Percentiles rank a stretch among this genome's conserved stretches.
Evolutionary conservation across 2,797 vertebrate species (phyloP).

Genomic region (Sebastes jordani): DNA sequence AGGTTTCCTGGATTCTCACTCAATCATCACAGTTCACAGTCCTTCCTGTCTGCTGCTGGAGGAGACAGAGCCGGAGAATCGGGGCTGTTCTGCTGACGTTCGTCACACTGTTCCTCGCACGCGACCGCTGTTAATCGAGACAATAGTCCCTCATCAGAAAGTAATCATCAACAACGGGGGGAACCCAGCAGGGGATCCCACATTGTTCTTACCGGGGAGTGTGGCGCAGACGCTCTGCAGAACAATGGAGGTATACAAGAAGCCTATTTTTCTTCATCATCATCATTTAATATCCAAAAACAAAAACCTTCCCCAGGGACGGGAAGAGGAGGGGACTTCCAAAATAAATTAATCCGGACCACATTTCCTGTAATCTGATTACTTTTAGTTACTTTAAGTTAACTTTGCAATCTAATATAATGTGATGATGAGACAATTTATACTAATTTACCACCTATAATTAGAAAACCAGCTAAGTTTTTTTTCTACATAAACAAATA

Average conservation of each 20-base stretch:
- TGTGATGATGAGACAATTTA: neutral
- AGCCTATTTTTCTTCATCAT: neutral
- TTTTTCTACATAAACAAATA: neutral
- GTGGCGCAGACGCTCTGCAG: neutral
- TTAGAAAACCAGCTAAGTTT: neutral
- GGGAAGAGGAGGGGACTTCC: neutral
- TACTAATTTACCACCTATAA: neutral
- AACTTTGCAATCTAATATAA: neutral
- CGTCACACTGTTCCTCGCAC: conserved; percentile 41
- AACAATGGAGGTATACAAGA: conserved; percentile 64
- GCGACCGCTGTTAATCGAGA: conserved; percentile 44
- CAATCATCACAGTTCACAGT: neutral
- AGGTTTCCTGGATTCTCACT: neutral
- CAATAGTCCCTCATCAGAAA: conserved; percentile 42
- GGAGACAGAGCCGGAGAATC: conserved; percentile 7
- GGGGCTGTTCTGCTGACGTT: neutral
- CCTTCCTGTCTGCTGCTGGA: conserved; percentile 36
- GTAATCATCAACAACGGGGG: conserved; percentile 24
- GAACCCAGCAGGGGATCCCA: conserved; percentile 23
- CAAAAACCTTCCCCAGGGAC: neutral
- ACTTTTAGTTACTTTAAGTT: neutral
- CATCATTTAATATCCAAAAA: conserved; percentile 32
- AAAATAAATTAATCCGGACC: neutral
- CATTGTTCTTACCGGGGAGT: conserved; percentile 54
- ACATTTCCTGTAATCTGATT: neutral